Base-by-base conservation (phyloP, 92 coral and sea anemone genomes). In the Zoanthus sociatus region DNA sequence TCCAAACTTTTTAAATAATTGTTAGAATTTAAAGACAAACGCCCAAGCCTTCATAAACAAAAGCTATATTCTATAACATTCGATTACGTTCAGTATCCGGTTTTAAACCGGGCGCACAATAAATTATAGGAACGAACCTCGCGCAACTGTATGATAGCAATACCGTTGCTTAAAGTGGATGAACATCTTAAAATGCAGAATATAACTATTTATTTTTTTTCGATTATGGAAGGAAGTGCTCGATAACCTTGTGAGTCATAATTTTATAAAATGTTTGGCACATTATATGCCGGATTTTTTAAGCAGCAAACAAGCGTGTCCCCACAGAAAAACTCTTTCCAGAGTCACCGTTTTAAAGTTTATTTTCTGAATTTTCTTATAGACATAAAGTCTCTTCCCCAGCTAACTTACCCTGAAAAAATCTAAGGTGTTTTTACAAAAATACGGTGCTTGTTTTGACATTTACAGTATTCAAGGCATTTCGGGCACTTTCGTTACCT, bases 401-500 rank as follows among this genome's bases (percentile, higher is more conserved):
- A 66, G 13, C 71, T n/a, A 66, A 18, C 71, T 31, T 71, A 71
- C 76, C 76, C 76, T 71, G 76, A 71, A 71, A 71, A 71, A 71
- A 71, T 0, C 50, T 33, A 71, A 31, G 50, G 47, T 31, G 7
- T 37, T 71, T 32, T 71, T 71, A 71, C 2, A 71, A 71, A 31
- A 71, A 71, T 71, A 71, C 3, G 17, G 48, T 37, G 76, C 48
- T 71, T 32, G 17, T 71, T 71, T 71, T 71, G 46, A 8, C 76
- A 71, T 32, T 71, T 71, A 31, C 31, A 71, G 76, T 71, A 8
- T 71, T 71, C 17, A 32, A 32, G 16, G 58, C 58, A 74, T 42
- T 74, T 74, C 78, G 78, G 78, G 78, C 78, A 74, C 78, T 74
- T 74, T 74, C 58, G 78, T 16, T 14, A 74, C 78, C 56, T 42